phyloP scores from a whole-genome alignment of 2,888 invertebrate genomes.

The Petrolisthes manimaculis region DNA sequence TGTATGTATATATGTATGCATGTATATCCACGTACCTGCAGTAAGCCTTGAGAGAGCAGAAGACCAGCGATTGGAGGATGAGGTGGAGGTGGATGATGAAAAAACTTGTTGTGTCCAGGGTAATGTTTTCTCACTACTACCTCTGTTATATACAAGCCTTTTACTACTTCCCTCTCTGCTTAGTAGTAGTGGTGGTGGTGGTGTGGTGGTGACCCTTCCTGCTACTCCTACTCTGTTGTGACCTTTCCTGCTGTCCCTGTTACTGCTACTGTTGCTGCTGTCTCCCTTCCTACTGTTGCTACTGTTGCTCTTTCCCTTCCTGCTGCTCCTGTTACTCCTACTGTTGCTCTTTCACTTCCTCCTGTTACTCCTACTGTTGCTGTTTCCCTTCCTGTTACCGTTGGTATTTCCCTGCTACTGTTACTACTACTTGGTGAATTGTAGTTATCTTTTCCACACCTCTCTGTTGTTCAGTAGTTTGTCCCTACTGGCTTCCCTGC shows the following conservation, averaged over 20 bases:
- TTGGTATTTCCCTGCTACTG: background rate
- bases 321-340: too few relatives aligned
- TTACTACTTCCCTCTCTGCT: too few relatives aligned
- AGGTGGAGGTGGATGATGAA: conserved; percentile 10
- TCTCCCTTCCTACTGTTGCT: too few relatives aligned
- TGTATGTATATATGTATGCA: conserved; percentile 7
- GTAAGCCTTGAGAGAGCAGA: background rate
- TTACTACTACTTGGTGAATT: background rate
- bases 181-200: too few relatives aligned
- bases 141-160: too few relatives aligned
- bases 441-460: background rate
- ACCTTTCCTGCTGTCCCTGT: too few relatives aligned
- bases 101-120: background rate
- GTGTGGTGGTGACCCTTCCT: too few relatives aligned
- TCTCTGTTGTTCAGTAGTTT: background rate
- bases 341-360: too few relatives aligned
- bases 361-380: too few relatives aligned
- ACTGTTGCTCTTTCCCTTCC: background rate
- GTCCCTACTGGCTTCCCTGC: background rate
- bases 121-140: background rate
- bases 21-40: too few relatives aligned
- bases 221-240: background rate
- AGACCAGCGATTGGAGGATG: background rate
- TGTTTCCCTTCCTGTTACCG: background rate
- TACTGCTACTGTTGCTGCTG: too few relatives aligned